Conservation (phyloP, 2,888 invertebrate genomes). For the Notocelia uddmanniana region DNA sequence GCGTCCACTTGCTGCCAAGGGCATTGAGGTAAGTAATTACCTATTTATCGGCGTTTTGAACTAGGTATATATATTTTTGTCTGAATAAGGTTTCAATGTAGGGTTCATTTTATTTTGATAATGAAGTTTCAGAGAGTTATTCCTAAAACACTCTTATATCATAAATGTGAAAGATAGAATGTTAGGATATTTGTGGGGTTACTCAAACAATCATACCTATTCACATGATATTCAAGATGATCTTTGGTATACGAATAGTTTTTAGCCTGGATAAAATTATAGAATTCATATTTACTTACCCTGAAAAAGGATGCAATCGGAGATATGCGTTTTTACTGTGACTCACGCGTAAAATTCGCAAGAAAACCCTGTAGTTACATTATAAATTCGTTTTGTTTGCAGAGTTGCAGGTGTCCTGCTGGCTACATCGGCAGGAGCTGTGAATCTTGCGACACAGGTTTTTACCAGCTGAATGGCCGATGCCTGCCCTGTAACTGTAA, state of each 20-base stretch:
- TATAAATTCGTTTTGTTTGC: slow-evolving; percentile 34
- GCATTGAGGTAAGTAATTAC: slow-evolving; percentile 88
- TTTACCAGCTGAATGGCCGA: slow-evolving; percentile 89
- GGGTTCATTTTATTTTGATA: too few species aligned
- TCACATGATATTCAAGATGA: too few species aligned
- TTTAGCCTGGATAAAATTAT: too few species aligned
- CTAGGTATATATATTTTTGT: neutral
- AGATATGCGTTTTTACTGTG: neutral
- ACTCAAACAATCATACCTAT: too few species aligned
- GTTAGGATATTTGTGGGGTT: too few species aligned
- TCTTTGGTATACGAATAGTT: too few species aligned
- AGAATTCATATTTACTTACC: too few species aligned
- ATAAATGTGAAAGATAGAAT: too few species aligned
- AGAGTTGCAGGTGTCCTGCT: slow-evolving; percentile 91
- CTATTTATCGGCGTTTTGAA: neutral
- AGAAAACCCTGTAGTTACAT: neutral
- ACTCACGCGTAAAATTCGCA: neutral
- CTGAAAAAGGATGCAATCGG: too few species aligned
- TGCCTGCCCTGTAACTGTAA: slow-evolving; percentile 92
- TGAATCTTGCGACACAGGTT: slow-evolving; percentile 90
- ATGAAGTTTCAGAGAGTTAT: too few species aligned
- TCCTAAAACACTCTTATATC: too few species aligned
- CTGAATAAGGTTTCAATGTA: too few species aligned
- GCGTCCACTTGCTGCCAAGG: slow-evolving; percentile 87
- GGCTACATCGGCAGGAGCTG: slow-evolving; percentile 95